Evolutionary conservation across 2,113 vertebrate genomes (phyloP), one percentile per base, ranked within the genome.

Genomic region (Opisthocomus hoazin): DNA sequence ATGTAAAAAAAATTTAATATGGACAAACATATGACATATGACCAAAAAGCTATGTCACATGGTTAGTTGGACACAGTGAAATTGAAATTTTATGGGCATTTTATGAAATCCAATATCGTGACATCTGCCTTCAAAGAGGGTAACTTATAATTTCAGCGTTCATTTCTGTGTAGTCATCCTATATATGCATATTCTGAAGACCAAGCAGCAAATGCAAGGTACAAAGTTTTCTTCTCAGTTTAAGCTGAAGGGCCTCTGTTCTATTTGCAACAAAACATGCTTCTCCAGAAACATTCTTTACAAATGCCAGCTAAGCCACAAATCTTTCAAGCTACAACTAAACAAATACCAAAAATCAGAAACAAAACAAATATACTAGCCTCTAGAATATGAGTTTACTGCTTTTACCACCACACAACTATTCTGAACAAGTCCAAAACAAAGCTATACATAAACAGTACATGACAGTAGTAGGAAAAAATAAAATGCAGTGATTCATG

Each of bases 301-400:
- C 8, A 74, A 93, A 75, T 60, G 51, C 34, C 64, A 93, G 64
- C 73, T 95, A 84, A 85, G 36, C 48, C 68, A 89, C 46, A 54
- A 58, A n/a, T 76, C 51, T 64, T 79, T 85, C 58, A 81, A 61
- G 51, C 32, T 77, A 74, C 71, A 94, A 70, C 50, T 70, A 78
- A 84, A 84, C 43, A 95, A 95, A 93, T 43, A 57, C n/a, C 68
- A 81, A 71, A 82, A n/a, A 84, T 87, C 15, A 90, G 39, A 90
- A 89, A 58, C 11, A 61, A 57, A 87, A 66, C n/a, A 91, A 71
- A 43, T 36, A 64, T 7, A 36, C 30, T 39, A 60, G 50, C 23
- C 26, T 85, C 12, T 57, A 79, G 36, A 66, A 58, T 22, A 91
- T 36, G 32, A 76, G 20, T 69, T 84, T 61, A 79, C 48, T 39